Evolutionary conservation across 1,140 invertebrate genomes (phyloP), one percentile per base, ranked within the genome.

Genomic region (Belonocnema kinseyi): DNA sequence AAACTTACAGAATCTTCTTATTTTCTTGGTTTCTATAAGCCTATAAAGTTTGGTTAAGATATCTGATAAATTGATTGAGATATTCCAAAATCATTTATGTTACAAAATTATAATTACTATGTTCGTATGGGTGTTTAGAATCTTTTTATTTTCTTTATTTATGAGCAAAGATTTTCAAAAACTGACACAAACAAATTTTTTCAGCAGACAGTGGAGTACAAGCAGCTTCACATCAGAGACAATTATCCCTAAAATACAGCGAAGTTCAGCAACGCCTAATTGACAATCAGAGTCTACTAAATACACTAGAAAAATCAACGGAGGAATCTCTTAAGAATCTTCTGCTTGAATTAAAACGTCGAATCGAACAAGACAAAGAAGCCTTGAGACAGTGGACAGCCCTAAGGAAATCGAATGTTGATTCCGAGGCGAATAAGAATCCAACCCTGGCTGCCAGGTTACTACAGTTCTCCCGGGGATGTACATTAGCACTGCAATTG

Each of bases 231-330:
- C 97, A 98, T 91, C 97, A 98, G 90, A 92, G 97, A 50, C 94
- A 98, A 50, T 91, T 98, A 75, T 96, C 96, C 56, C 93, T 98
- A 33, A 95, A 94, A 54, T 95, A 96, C 85, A 93, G 93, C 7
- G 96, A 97, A 84, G 95, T 96, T 19, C 97, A 98, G 89, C 95
- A 97, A 78, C 91, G 97, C 6, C 92, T 98, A 17, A 98, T 98
- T 82, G 97, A 98, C 90, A 98, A 98, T 90, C 97, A 97, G 89
- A 96, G 96, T 0, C 90, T 98, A 26, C 91, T 98, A 61, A 98
- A 97, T 81, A 95, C 96, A 50, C 92, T 98, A 61, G 97, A 98
- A 88, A 94, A 94, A 82, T 82, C 85, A 6, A 66, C 82, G 56
- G 33, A 82, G 73, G 92, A 92, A 0, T 78, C 94, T 78, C 90